A percentile compares a stretch with the other conserved stretches of the same genome.
These are phyloP conservation scores for Macrosteles quadrilineatus DNA, from an alignment of 1,140 invertebrate species.

Conservation along the genomic window DNA sequence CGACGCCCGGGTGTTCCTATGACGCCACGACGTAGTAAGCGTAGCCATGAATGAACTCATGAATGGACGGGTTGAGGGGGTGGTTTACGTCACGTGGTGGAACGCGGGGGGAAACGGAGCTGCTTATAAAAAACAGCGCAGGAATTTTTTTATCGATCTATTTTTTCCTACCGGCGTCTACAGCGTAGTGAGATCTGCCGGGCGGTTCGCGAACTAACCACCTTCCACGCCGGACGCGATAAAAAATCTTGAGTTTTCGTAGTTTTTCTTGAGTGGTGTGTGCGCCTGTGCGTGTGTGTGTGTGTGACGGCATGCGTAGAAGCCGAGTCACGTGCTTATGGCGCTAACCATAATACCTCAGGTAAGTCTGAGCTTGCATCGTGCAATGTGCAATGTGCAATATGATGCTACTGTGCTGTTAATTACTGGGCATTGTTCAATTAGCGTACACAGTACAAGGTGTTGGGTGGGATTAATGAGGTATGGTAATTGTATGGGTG, in stretches of 20 bases:
- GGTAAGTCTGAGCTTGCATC: background rate
- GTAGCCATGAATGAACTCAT: background rate
- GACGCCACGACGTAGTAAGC: too few relatives aligned
- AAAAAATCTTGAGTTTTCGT: constrained; percentile 31
- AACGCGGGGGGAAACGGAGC: constrained; percentile 38
- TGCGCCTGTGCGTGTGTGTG: constrained; percentile 26
- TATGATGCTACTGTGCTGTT: too few relatives aligned
- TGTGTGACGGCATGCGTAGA: constrained; percentile 26
- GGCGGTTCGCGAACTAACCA: constrained; percentile 24
- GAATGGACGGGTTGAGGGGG: background rate
- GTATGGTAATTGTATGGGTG: too few relatives aligned
- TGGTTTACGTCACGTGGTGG: background rate
- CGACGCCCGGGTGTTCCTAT: too few relatives aligned
- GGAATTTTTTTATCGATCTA: constrained; percentile 45
- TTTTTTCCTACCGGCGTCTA: constrained; percentile 35
- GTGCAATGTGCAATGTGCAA: too few relatives aligned
- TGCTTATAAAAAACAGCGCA: constrained; percentile 45
- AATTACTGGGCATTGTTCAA: too few relatives aligned
- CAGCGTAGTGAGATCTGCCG: constrained; percentile 19
- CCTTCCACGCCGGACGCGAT: background rate
- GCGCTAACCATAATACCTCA: constrained; percentile 11
- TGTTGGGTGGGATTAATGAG: too few relatives aligned
- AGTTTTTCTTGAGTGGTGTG: constrained; percentile 29
- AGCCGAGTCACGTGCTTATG: constrained; percentile 24
- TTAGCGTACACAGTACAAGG: too few relatives aligned